phyloP scores from a whole-genome alignment of 2,113 vertebrate species.

The Myanophis thanlyinensis region DNA sequence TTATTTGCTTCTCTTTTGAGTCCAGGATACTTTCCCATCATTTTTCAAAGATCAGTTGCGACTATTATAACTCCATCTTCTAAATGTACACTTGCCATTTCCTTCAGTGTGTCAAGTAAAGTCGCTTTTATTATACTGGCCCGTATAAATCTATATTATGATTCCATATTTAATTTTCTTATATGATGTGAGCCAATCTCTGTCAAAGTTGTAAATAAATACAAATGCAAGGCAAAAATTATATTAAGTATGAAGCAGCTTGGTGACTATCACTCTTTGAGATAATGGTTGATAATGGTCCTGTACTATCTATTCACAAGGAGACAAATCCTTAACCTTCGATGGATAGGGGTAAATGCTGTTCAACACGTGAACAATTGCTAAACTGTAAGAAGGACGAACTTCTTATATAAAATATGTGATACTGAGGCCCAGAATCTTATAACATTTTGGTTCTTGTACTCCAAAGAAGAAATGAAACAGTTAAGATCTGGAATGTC shows the following conservation, averaged over 20 bases:
- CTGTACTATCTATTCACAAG: not conserved
- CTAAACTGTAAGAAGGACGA: not conserved
- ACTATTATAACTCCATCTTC: not conserved
- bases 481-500: not conserved
- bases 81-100: not conserved
- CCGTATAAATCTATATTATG: not conserved
- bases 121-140: not conserved
- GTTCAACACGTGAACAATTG: not conserved
- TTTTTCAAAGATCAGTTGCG: not conserved
- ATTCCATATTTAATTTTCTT: not conserved
- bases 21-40: not conserved
- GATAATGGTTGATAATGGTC: not conserved
- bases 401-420: not conserved
- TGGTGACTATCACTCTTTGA: not conserved
- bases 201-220: not conserved
- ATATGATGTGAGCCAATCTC: not conserved
- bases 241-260: not conserved
- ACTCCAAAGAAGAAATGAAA: not conserved
- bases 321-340: not conserved
- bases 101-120: not conserved
- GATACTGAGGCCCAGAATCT: not conserved
- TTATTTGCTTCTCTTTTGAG: not conserved
- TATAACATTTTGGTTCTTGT: not conserved
- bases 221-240: not conserved
- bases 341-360: not conserved